phyloP scores from a whole-genome alignment of 2,888 invertebrate genomes.

The Criorhina ranunculi region DNA sequence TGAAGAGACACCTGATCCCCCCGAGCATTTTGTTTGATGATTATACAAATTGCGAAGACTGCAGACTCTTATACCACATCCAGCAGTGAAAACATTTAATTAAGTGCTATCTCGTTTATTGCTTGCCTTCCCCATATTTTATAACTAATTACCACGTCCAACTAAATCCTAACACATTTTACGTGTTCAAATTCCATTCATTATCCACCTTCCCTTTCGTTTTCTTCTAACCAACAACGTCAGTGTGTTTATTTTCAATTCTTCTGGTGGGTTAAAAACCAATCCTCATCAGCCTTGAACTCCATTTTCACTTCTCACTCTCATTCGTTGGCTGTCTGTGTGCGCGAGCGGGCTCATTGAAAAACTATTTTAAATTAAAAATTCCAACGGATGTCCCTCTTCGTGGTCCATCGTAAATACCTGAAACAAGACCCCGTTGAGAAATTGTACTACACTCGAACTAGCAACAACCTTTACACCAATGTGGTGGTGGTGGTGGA shows the following conservation, averaged over 20 bases:
- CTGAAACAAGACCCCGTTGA: slow-evolving; percentile 42
- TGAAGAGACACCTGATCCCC: no score
- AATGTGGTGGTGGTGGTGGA: slow-evolving; percentile 10
- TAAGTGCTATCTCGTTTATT: no score
- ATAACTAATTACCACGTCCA: not conserved
- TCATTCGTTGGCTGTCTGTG: not conserved
- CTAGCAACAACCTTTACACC: not conserved
- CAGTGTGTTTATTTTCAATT: slow-evolving; percentile 16
- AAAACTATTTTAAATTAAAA: slow-evolving; percentile 65
- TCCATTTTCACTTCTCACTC: slow-evolving; percentile 40
- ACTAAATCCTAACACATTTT: not conserved
- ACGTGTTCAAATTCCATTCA: not conserved
- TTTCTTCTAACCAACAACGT: not conserved
- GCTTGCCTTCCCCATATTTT: no score
- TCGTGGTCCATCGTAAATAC: slow-evolving; percentile 37
- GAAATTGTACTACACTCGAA: slow-evolving; percentile 18
- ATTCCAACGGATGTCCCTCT: slow-evolving; percentile 55
- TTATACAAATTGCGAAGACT: no score
- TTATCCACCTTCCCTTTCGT: not conserved
- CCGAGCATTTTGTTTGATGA: no score
- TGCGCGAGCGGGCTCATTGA: slow-evolving; percentile 26
- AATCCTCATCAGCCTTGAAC: slow-evolving; percentile 57
- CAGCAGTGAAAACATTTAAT: no score
- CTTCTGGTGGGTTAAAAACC: slow-evolving; percentile 10
- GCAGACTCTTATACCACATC: no score